Percentiles rank a stretch among this genome's conserved stretches.
phyloP scores from a whole-genome alignment of 2,888 invertebrate species.

The Epicampocera succincta region DNA sequence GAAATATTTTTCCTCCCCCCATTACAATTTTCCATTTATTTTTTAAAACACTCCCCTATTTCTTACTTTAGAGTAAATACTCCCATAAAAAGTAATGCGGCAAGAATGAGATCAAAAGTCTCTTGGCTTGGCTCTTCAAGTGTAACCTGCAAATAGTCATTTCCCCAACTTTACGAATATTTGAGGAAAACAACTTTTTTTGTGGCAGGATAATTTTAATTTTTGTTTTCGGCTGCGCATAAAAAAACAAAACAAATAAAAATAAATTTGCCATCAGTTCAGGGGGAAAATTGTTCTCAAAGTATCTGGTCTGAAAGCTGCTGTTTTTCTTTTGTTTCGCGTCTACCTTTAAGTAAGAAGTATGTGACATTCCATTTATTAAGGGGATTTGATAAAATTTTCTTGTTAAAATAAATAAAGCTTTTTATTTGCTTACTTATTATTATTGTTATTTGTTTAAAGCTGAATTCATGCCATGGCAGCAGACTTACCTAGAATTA shows the following conservation, averaged over 20 bases:
- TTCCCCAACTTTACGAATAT: too few relatives aligned
- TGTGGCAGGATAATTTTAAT: background rate
- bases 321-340: background rate
- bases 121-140: too few relatives aligned
- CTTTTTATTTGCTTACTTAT: constrained; percentile 3
- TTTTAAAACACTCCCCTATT: constrained; percentile 2
- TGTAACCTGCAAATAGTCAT: too few relatives aligned
- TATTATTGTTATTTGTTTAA: too few relatives aligned
- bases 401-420: background rate
- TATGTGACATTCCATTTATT: constrained; percentile 6
- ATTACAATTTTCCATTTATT: background rate
- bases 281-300: background rate
- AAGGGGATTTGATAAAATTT: constrained; percentile 6
- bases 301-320: background rate
- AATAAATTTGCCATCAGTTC: background rate
- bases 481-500: too few relatives aligned
- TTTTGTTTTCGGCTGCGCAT: constrained; percentile 1
- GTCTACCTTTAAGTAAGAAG: background rate
- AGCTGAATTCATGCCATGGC: too few relatives aligned
- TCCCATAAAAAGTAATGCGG: too few relatives aligned
- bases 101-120: too few relatives aligned
- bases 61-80: background rate
- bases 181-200: too few relatives aligned
- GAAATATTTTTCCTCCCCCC: too few relatives aligned
- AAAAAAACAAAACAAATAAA: constrained; percentile 1